A percentile compares a stretch with the other conserved stretches of the same genome.
phyloP scores from a whole-genome alignment of 1,140 invertebrate species.

The Drosophila auraria region DNA sequence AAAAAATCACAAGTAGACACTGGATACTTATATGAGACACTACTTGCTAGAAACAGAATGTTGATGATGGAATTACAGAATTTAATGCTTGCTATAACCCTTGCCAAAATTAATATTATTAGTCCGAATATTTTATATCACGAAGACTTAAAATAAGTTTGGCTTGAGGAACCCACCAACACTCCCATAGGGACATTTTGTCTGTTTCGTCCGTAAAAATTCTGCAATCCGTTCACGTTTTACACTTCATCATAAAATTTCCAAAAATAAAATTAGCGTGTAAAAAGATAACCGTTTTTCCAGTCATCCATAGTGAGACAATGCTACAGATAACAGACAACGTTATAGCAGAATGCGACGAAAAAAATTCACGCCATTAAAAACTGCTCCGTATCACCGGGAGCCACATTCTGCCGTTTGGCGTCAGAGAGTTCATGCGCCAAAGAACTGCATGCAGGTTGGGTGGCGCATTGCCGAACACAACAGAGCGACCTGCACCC shows the following conservation, averaged over 20 bases:
- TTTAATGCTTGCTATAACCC: not conserved
- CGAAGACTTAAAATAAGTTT: not conserved
- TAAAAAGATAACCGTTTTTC: not conserved
- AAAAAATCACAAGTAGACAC: not conserved
- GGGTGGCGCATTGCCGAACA: no score
- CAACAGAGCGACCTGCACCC: no score
- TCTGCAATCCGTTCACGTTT: not conserved
- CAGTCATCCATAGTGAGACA: not conserved
- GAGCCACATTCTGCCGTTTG: no score
- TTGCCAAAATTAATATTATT: not conserved
- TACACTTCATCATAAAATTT: constrained; percentile 3
- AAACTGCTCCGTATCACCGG: no score
- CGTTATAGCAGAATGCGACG: constrained; percentile 1
- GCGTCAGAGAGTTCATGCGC: no score
- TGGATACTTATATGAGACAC: not conserved
- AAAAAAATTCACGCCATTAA: constrained; percentile 18
- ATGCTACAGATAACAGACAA: constrained; percentile 1
- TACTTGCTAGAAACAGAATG: not conserved
- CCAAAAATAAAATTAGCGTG: not conserved
- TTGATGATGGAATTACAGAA: not conserved
- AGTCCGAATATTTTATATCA: no score
- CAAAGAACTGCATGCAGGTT: no score
- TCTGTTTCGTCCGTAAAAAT: not conserved
- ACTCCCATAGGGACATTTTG: not conserved
- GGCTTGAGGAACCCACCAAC: not conserved